Evolutionary conservation across 2,888 invertebrate genomes (phyloP), one percentile per base, ranked within the genome.

Genomic region (Microdon myrmicae): DNA sequence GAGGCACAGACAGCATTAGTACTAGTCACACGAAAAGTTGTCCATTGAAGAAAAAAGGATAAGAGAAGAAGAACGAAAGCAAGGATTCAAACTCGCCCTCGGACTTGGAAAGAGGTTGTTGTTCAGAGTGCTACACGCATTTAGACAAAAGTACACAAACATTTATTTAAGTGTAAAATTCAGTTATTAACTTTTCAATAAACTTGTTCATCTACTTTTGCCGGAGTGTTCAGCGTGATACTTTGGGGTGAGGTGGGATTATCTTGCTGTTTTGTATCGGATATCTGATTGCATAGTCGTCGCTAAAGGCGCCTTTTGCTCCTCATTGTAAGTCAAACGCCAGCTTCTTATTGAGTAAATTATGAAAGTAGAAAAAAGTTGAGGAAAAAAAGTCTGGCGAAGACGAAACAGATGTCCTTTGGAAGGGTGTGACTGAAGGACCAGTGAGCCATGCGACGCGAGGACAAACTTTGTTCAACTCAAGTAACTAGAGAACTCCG

Each of bases 131-230:
- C 38, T 39, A 6, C 12, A 41, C 34, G 29, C 58, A 61, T 61
- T 61, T 31, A 34, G 56, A 44, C 61, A 56, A 51, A n/a, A 61
- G 64, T 58, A 64, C 47, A 58, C 64, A 58, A 53, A 64, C 64
- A 58, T 64, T 64, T 64, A 64, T 64, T 64, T 64, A 64, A 64
- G 64, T 64, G 64, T 64, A 64, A 64, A 64, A 64, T 64, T 64
- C 64, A 64, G 58, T 64, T 64, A 64, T 64, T 64, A 64, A 64
- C 64, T 64, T 64, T 58, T 64, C 64, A 64, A 64, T 64, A 64
- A 64, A 58, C 58, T 64, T 64, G 43, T 56, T 64, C 58, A 45
- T 64, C 64, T 51, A 64, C 64, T 64, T 64, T 45, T 64, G 47
- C 64, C 35, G 47, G 51, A 53, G 58, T 64, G 56, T 58, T n/a